These are phyloP conservation scores for Acanthaster planci DNA, from an alignment of 35 echinoderm and acorn worm genomes.

Conservation along the genomic window DNA sequence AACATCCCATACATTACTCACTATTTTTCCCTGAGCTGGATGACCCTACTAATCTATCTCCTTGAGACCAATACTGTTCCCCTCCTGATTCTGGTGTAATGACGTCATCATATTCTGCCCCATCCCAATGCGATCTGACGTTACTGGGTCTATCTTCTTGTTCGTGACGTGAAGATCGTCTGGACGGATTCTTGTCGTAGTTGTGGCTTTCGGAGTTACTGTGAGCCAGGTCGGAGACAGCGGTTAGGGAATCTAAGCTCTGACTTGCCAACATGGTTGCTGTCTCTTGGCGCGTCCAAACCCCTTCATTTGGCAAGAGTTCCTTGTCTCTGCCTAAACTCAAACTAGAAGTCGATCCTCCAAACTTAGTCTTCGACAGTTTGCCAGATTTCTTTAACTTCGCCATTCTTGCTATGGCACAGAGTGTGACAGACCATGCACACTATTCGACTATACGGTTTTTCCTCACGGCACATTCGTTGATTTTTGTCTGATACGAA, in stretches of 20 bases:
- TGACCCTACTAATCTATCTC: not conserved
- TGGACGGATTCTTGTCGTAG: not conserved
- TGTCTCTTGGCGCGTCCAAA: not conserved
- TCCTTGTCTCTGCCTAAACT: not conserved
- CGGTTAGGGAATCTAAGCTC: not conserved
- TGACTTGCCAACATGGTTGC: not conserved
- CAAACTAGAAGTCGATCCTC: not conserved
- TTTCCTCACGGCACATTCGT: too few relatives aligned
- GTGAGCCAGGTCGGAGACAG: not conserved
- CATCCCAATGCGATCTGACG: not conserved
- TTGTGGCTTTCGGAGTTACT: not conserved
- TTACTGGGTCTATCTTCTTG: not conserved
- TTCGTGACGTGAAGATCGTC: not conserved
- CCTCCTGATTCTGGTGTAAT: not conserved
- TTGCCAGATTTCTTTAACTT: not conserved
- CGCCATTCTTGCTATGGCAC: too few relatives aligned
- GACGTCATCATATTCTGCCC: constrained; percentile 7
- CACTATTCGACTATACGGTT: too few relatives aligned
- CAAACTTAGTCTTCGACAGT: not conserved
- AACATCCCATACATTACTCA: not conserved
- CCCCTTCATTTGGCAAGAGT: not conserved
- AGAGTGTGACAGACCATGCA: too few relatives aligned
- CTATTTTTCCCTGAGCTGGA: not conserved
- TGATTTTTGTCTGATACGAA: too few relatives aligned
- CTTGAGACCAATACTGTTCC: not conserved